Evolutionary conservation across 2,797 vertebrate species (phyloP).

Genomic region (Syncerus caffer): DNA sequence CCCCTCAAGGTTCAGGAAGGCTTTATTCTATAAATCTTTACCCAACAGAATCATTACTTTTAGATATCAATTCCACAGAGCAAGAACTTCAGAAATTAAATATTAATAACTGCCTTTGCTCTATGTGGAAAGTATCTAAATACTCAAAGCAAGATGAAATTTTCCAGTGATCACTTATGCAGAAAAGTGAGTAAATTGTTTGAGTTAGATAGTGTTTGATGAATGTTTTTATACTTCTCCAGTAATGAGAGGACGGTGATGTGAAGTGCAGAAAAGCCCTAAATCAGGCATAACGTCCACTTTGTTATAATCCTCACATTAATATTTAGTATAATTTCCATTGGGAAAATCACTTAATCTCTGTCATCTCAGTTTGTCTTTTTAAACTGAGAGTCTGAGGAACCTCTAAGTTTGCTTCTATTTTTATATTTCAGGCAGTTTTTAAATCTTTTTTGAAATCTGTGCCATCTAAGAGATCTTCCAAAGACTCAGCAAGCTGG

Average conservation of each 20-base stretch:
- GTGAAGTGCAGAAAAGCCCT: neutral
- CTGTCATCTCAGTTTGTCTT: neutral
- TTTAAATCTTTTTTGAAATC: constrained; percentile 27
- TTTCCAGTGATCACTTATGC: neutral
- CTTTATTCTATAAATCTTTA: neutral
- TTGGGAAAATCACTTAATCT: neutral
- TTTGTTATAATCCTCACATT: neutral
- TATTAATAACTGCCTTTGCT: neutral
- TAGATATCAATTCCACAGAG: neutral
- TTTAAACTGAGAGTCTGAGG: constrained; percentile 25
- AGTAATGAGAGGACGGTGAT: neutral
- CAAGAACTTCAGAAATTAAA: neutral
- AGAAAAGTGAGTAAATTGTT: neutral
- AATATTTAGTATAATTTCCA: neutral
- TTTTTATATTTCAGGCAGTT: neutral
- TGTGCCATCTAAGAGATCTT: constrained; percentile 28
- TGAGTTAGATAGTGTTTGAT: neutral
- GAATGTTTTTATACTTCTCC: neutral
- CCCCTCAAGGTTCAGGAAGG: neutral
- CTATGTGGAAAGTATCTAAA: neutral
- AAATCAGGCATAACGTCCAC: neutral
- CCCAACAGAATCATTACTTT: neutral
- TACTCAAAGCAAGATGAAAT: neutral
- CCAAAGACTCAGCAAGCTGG: constrained; percentile 18
- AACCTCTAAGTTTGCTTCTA: neutral